Conservation (phyloP, 2,797 vertebrate species). For the Anguilla obscura region DNA sequence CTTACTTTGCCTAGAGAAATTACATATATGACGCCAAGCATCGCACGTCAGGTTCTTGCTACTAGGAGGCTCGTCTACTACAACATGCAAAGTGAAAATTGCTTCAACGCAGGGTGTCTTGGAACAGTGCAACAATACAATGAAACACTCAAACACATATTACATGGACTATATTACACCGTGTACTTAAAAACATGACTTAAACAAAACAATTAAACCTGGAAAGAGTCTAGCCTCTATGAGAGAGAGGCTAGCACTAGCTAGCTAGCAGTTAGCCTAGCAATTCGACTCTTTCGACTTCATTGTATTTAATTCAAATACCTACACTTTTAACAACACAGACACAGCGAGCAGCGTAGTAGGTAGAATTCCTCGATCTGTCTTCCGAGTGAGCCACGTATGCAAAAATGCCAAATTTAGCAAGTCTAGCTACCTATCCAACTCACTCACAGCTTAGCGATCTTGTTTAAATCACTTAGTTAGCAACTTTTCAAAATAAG, state of each 20-base stretch:
- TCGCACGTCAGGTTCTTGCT: too few relatives aligned
- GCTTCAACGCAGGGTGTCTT: background rate
- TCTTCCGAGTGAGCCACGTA: background rate
- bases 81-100: background rate
- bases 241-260: background rate
- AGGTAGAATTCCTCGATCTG: background rate
- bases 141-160: background rate
- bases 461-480: background rate
- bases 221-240: background rate
- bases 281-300: background rate
- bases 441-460: background rate
- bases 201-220: background rate
- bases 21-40: too few relatives aligned
- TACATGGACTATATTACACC: background rate
- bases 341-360: background rate
- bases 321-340: too few relatives aligned
- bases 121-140: background rate
- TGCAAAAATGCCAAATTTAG: background rate
- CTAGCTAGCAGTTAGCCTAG: background rate
- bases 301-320: background rate
- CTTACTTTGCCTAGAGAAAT: too few relatives aligned
- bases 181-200: background rate
- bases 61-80: background rate
- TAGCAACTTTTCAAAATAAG: background rate
- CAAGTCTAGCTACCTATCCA: background rate